Base-by-base conservation (phyloP, 2,888 invertebrate genomes). In the Serripes groenlandicus region DNA sequence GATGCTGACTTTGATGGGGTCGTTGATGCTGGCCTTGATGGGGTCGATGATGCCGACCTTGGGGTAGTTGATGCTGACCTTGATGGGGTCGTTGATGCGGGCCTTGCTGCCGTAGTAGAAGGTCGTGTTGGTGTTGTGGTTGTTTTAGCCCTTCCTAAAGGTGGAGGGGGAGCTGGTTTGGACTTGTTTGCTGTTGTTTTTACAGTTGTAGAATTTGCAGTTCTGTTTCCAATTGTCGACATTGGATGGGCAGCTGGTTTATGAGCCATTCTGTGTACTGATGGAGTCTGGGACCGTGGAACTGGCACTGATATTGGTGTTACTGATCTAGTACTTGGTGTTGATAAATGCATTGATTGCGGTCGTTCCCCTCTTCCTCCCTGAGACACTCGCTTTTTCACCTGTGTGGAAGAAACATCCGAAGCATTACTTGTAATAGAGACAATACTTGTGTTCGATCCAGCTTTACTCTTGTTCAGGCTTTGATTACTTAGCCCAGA, bases 361-460 rank as follows among this genome's bases (percentile, higher is more conserved):
- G 86, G 79, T n/a, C 87, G 69, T 56, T 87, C 80, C 74, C 81
- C 42, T 60, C 78, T 68, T 42, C 83, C 60, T 71, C 78, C 76
- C 62, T 87, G 76, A 68, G 81, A 77, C 64, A 60, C 42, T 49
- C 85, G 52, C 64, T 70, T 81, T 52, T 81, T 76, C 9, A 81
- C 77, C 37, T 75, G 70, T 26, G 83, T 77, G 11, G 78, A 56
- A 18, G 81, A 79, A 37, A 78, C 69, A 42, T 88, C 88, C 32
- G 91, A 91, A 30, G 85, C 56, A 37, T 81, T 86, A 66, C 91
- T 91, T 32, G 82, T 78, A n/a, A 80, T 75, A 26, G 88, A 89
- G 9, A 85, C 87, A 28, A 88, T 77, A 58, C 90, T 90, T 28
- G 87, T 85, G 69, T 88, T 90, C 7, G 90, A 90, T 18, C 78